Evolutionary conservation across 2,888 invertebrate genomes (phyloP), one percentile per base, ranked within the genome.

Genomic region (Alsophila aescularia): DNA sequence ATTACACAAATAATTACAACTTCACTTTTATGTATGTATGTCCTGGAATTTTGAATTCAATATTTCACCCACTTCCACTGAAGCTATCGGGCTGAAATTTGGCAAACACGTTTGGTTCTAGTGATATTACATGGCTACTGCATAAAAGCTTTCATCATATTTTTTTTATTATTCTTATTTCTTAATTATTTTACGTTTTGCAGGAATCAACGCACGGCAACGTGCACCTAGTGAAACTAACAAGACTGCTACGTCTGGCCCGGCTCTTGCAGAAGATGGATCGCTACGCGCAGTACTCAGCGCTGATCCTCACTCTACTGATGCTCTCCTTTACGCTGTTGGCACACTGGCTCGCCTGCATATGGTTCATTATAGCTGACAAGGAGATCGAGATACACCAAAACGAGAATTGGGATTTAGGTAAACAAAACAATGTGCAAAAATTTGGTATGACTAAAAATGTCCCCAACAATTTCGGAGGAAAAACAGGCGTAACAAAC

Each of bases 321-420:
- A 98, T 99, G 98, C 93, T 98, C 52, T 97, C 96, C 72, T 99
- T 98, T 90, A 96, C 97, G 36, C 92, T 98, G 69, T 95, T 98
- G 47, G 98, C 98, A 2, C 98, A 99, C 85, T 98, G 98, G 98
- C 92, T 98, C 60, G 98, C 98, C 10, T 98, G 98, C 85, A 95
- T 98, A 71, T 99, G 98, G 98, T 98, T 96, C 88, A 97, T 98
- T 69, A 98, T 98, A 70, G 98, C 98, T 7, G 96, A 96, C 75
- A 96, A 96, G 77, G 98, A 98, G 84, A 93, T 95, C 62, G 98
- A 98, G 81, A 92, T 95, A 69, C 93, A 94, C 45, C 92, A 92
- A 66, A 92, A 93, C 63, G 93, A 94, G 68, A 94, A 94, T 67
- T 96, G 96, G 96, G 95, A 96, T 83, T 94, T 97, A 70, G 97